A percentile compares a stretch with the other conserved stretches of the same genome.
Evolutionary conservation across 2,113 vertebrate species (phyloP).

Genomic region (Gadus macrocephalus): DNA sequence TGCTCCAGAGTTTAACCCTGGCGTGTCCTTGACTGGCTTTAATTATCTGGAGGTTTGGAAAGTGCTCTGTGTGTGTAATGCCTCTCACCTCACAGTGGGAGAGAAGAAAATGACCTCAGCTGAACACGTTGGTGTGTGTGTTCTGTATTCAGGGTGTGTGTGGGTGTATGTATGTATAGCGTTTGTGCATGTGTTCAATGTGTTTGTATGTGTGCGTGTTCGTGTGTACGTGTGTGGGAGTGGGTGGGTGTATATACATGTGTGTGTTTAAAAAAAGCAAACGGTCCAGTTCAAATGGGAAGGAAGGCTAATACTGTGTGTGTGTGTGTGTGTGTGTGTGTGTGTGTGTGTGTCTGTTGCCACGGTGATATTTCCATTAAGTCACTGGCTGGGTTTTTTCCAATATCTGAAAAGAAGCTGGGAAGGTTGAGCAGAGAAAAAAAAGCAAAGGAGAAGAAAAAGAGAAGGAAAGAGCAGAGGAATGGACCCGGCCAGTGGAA

Average conservation of each 20-base stretch:
- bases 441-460: constrained; percentile 15
- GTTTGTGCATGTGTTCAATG: background rate
- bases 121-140: constrained; percentile 16
- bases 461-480: constrained; percentile 17
- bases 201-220: constrained; percentile 6
- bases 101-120: constrained; percentile 37
- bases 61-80: no score
- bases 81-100: no score
- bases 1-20: no score
- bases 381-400: constrained; percentile 58
- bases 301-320: constrained; percentile 47
- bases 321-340: constrained; percentile 21
- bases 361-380: constrained; percentile 66
- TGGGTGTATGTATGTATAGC: no score
- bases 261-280: constrained; percentile 25
- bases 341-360: constrained; percentile 57
- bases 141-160: background rate
- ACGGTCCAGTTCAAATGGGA: constrained; percentile 50
- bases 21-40: no score
- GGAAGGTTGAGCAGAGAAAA: constrained; percentile 29
- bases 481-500: constrained; percentile 33
- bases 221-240: background rate
- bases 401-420: constrained; percentile 41
- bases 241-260: background rate
- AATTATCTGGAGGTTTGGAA: no score